phyloP scores from a whole-genome alignment of 92 coral and sea anemone genomes.

The Epizoanthus illoricatus region DNA sequence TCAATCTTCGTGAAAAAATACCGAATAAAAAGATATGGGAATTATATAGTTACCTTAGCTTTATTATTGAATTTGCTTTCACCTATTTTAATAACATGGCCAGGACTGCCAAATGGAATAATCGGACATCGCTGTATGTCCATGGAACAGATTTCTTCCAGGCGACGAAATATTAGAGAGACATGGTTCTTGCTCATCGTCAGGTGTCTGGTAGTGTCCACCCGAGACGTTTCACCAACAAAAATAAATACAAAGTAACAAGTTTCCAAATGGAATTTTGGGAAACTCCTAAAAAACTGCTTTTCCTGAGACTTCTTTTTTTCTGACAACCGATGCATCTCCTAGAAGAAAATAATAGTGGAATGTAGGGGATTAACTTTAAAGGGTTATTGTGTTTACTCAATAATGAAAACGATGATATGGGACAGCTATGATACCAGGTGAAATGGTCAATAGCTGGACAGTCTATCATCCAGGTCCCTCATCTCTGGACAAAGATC shows the following conservation, averaged over 20 bases:
- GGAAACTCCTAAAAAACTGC: slow-evolving; percentile 42
- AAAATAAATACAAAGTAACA: slow-evolving; percentile 36
- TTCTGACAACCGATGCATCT: slow-evolving; percentile 43
- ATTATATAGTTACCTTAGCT: slow-evolving; percentile 39
- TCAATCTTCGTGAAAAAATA: background rate
- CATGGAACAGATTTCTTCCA: slow-evolving; percentile 45
- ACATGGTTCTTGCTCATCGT: slow-evolving; percentile 23
- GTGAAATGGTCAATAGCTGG: too few species aligned
- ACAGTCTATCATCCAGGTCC: too few species aligned
- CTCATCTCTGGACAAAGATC: too few species aligned
- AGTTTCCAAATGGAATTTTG: slow-evolving; percentile 30
- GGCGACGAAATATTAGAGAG: slow-evolving; percentile 18
- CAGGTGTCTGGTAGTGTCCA: slow-evolving; percentile 27
- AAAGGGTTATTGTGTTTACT: too few species aligned
- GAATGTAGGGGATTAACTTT: background rate
- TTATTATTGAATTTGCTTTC: slow-evolving; percentile 58
- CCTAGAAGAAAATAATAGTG: slow-evolving; percentile 19
- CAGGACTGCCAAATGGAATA: slow-evolving; percentile 55
- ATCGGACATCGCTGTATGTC: slow-evolving; percentile 38
- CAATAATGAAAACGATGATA: too few species aligned
- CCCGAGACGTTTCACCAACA: slow-evolving; percentile 1
- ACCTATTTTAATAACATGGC: slow-evolving; percentile 29
- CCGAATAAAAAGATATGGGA: background rate
- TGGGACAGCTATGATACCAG: too few species aligned
- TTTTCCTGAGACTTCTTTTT: slow-evolving; percentile 28